Evolutionary conservation across 2,888 invertebrate genomes (phyloP), one percentile per base, ranked within the genome.

Genomic region (Mythimna pallens): DNA sequence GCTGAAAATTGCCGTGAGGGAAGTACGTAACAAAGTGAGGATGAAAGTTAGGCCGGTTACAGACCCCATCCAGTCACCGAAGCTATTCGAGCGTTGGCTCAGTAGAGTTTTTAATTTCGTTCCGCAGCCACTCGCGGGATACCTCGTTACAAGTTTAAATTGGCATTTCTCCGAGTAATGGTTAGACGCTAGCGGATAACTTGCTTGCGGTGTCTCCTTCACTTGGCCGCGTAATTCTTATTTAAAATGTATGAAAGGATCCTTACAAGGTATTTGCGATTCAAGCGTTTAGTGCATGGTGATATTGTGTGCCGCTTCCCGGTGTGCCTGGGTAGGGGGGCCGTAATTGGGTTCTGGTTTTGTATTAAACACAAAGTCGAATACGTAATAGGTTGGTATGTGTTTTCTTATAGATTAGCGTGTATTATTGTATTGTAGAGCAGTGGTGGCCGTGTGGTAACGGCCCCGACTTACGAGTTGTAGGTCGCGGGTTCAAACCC

Each of bases 101-200:
- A 86, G 92, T 89, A 81, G 93, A 95, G 92, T 95, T 96, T 95
- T 95, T 95, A 95, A 95, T 96, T 95, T 94, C 92, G 94, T 95
- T 95, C 92, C 92, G 88, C 91, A 93, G 93, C 93, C 94, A 94
- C 95, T 94, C 93, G 94, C 93, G 92, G 94, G 92, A 94, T 95
- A 95, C 94, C 95, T 95, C 93, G 95, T 95, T 95, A 95, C 94
- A 95, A 95, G 93, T 96, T 96, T 95, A 96, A 96, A 96, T 96
- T 96, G 96, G 94, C 95, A 93, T 95, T 95, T 95, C 95, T 94
- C 94, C 92, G 92, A 94, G 94, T 94, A 94, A 95, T 94, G 93
- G 94, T 93, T 93, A 93, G 93, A 94, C 91, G 93, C 90, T 92
- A 92, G 90, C 91, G 91, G 93, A 89, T 91, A 93, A 93, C 91